Conservation (phyloP, 1,140 invertebrate genomes). For the Brachystomella parvula region DNA sequence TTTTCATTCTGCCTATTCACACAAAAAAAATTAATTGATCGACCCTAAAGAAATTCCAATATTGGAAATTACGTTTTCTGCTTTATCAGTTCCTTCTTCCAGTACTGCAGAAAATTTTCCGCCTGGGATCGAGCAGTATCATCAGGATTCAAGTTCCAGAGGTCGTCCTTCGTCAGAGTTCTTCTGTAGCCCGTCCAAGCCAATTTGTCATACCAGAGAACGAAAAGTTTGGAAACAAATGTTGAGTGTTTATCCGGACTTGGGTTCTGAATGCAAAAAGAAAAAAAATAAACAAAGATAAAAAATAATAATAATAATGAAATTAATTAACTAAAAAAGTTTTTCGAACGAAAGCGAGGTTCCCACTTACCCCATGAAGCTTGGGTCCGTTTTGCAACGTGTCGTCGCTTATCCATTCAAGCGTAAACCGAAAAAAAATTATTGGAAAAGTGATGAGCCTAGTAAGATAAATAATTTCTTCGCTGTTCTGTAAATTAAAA, state of each 20-base stretch:
- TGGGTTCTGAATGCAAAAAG: conserved; percentile 57
- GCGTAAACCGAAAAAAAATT: conserved; percentile 59
- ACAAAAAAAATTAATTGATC: too few relatives aligned
- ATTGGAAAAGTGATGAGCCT: conserved; percentile 75
- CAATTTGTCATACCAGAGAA: conserved; percentile 82
- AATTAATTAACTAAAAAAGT: conserved; percentile 26
- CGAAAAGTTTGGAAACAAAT: conserved; percentile 77
- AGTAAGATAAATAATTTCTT: conserved; percentile 45
- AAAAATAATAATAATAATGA: conserved; percentile 40
- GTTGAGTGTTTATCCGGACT: conserved; percentile 79
- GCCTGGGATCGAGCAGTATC: conserved; percentile 46
- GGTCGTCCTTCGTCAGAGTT: conserved; percentile 45
- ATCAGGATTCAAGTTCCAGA: conserved; percentile 49
- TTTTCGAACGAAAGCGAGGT: background rate
- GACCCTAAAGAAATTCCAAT: conserved; percentile 3
- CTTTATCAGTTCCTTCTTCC: conserved; percentile 38
- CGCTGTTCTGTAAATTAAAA: conserved; percentile 11
- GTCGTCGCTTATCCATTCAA: conserved; percentile 74
- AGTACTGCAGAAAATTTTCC: conserved; percentile 46
- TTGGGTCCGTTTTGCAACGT: conserved; percentile 42
- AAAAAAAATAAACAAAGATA: too few relatives aligned
- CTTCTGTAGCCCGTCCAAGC: conserved; percentile 51
- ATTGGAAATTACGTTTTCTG: background rate
- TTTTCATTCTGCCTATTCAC: too few relatives aligned
- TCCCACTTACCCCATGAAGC: conserved; percentile 12